phyloP scores from a whole-genome alignment of 2,888 invertebrate genomes.

The Panzeria rudis region DNA sequence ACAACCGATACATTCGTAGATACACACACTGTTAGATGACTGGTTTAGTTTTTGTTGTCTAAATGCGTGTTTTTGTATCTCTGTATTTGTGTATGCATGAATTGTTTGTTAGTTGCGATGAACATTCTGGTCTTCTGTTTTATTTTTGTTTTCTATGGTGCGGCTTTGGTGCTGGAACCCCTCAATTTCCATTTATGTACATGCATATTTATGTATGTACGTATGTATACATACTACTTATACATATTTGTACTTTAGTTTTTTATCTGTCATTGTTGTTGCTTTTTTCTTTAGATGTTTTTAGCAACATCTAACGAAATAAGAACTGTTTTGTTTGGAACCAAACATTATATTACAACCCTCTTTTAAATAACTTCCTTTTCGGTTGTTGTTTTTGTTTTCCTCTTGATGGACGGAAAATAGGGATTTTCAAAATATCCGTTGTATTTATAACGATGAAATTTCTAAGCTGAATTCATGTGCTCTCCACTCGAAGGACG shows the following conservation, averaged over 20 bases:
- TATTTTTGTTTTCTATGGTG: slow-evolving; percentile 32
- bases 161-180: slow-evolving; percentile 12
- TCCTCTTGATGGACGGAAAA: slow-evolving; percentile 27
- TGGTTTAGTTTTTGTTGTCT: slow-evolving; percentile 24
- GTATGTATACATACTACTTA: neutral
- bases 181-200: slow-evolving; percentile 1
- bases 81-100: neutral
- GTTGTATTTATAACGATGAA: slow-evolving; percentile 21
- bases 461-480: slow-evolving; percentile 46
- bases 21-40: neutral
- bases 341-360: slow-evolving; percentile 40
- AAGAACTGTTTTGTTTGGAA: slow-evolving; percentile 28
- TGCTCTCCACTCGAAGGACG: slow-evolving; percentile 78
- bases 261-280: slow-evolving; percentile 22
- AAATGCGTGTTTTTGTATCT: slow-evolving; percentile 3
- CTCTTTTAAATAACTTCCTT: slow-evolving; percentile 51
- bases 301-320: slow-evolving; percentile 49
- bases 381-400: slow-evolving; percentile 12
- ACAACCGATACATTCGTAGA: neutral
- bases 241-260: neutral
- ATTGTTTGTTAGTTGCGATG: slow-evolving; percentile 31
- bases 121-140: slow-evolving; percentile 40
- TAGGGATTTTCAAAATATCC: slow-evolving; percentile 40
- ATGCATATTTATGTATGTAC: neutral
- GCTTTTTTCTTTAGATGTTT: slow-evolving; percentile 26